Percentiles rank a stretch among this genome's conserved stretches.
These are phyloP conservation scores for Aphelenchoides besseyi DNA, from an alignment of 1,140 invertebrate species.

Conservation along the genomic window DNA sequence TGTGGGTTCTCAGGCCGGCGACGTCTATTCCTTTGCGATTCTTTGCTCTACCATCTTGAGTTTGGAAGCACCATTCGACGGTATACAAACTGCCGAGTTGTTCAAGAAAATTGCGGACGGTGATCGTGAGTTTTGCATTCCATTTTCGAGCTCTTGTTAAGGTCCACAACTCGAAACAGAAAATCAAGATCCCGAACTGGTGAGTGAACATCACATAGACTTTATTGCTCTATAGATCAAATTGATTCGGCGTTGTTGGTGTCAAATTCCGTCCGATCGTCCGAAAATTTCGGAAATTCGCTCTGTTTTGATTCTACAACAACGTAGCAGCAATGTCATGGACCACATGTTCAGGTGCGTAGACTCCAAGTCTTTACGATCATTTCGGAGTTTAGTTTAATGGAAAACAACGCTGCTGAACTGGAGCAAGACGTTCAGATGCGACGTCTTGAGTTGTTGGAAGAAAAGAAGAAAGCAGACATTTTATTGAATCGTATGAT, in stretches of 20 bases:
- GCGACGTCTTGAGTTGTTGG: constrained; percentile 11
- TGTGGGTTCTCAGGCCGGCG: constrained; percentile 15
- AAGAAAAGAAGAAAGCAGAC: constrained; percentile 24
- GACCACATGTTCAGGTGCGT: constrained; percentile 24
- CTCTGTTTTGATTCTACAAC: not conserved
- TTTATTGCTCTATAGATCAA: not conserved
- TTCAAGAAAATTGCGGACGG: not conserved
- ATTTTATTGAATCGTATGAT: constrained; percentile 67
- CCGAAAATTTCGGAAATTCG: not conserved
- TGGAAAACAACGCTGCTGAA: constrained; percentile 27
- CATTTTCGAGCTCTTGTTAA: not conserved
- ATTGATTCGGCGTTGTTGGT: constrained; percentile 17
- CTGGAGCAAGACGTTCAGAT: constrained; percentile 61
- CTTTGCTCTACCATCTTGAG: constrained; percentile 16
- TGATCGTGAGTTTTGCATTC: not conserved
- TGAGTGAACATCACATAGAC: not conserved
- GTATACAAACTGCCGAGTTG: not conserved
- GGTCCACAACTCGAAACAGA: not conserved
- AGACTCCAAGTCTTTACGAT: not conserved
- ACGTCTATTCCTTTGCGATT: constrained; percentile 26
- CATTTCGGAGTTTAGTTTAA: constrained; percentile 11
- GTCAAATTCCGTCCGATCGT: constrained; percentile 8
- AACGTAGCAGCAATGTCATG: constrained; percentile 6
- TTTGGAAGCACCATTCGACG: not conserved
- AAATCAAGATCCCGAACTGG: not conserved